Percentiles rank a stretch among this genome's conserved stretches.
These are phyloP conservation scores for Acomys russatus DNA, from an alignment of 2,797 vertebrate genomes.

Conservation along the genomic window DNA sequence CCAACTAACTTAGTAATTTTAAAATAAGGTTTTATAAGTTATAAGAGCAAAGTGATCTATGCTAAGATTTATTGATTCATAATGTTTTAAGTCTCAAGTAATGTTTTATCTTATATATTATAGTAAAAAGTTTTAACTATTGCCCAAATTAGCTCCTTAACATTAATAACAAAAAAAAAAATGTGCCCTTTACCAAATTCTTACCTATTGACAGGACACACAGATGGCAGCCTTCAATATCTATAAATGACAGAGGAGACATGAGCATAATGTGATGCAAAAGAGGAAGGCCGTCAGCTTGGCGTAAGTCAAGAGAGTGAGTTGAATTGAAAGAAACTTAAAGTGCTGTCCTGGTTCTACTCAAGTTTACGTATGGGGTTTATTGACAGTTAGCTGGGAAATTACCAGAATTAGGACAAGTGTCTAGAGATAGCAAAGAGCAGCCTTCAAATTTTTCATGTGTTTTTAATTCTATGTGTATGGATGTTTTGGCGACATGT, in stretches of 20 bases:
- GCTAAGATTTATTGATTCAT: background rate
- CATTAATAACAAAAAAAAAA: background rate
- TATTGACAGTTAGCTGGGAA: background rate
- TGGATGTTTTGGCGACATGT: background rate
- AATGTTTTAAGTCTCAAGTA: slow-evolving; percentile 38
- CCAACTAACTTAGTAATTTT: slow-evolving; percentile 7
- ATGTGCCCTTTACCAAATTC: background rate
- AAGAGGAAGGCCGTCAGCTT: background rate
- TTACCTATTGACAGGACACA: background rate
- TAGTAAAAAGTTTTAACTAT: slow-evolving; percentile 25
- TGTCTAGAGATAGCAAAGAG: background rate
- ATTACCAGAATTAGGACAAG: background rate
- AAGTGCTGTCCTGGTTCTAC: background rate
- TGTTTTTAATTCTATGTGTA: background rate
- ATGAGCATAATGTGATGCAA: background rate
- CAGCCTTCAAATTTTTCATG: background rate
- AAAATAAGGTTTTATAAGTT: slow-evolving; percentile 12
- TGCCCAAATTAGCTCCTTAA: background rate
- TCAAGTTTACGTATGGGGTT: background rate
- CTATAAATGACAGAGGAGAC: background rate
- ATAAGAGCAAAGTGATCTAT: background rate
- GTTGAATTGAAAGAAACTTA: background rate
- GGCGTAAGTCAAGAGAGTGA: background rate
- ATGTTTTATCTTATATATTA: background rate
- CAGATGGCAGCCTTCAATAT: background rate